A percentile compares a stretch with the other conserved stretches of the same genome.
Conservation (phyloP, 2,888 invertebrate species). For the Eupeodes luniger region DNA sequence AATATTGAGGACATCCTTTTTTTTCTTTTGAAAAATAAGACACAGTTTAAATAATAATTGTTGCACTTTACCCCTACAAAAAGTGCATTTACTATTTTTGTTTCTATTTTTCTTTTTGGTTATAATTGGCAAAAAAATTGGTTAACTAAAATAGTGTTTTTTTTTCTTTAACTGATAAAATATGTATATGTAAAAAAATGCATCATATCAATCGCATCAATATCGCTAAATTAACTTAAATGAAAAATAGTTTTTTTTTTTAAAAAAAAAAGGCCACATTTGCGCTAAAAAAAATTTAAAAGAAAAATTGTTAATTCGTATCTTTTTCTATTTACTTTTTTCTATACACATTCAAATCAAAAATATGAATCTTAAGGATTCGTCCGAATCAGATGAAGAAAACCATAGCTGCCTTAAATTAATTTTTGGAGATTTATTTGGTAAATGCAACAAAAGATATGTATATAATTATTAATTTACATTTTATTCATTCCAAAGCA, state of each 20-base stretch:
- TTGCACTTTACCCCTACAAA: slow-evolving; percentile 5
- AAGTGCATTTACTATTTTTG: slow-evolving; percentile 1
- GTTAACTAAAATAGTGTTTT: slow-evolving; percentile 66
- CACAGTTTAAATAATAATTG: neutral
- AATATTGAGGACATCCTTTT: neutral
- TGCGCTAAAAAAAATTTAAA: slow-evolving; percentile 34
- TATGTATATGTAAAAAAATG: slow-evolving; percentile 1
- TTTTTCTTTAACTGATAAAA: neutral
- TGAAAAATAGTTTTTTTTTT: neutral
- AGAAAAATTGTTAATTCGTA: slow-evolving; percentile 62
- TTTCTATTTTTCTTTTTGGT: neutral
- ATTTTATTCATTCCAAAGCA: slow-evolving; percentile 33
- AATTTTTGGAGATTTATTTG: slow-evolving; percentile 88
- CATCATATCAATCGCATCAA: slow-evolving; percentile 31
- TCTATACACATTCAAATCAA: slow-evolving; percentile 41
- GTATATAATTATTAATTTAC: slow-evolving; percentile 34
- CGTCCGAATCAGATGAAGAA: slow-evolving; percentile 83
- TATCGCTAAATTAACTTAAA: neutral
- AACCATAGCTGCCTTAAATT: slow-evolving; percentile 90
- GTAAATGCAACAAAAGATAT: slow-evolving; percentile 84
- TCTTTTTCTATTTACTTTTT: slow-evolving; percentile 62
- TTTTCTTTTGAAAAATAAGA: neutral
- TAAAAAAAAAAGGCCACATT: slow-evolving; percentile 40
- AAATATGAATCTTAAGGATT: slow-evolving; percentile 64
- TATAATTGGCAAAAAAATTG: slow-evolving; percentile 70